These are phyloP conservation scores for Drosophila robusta DNA, from an alignment of 2,888 invertebrate genomes.

Conservation along the genomic window DNA sequence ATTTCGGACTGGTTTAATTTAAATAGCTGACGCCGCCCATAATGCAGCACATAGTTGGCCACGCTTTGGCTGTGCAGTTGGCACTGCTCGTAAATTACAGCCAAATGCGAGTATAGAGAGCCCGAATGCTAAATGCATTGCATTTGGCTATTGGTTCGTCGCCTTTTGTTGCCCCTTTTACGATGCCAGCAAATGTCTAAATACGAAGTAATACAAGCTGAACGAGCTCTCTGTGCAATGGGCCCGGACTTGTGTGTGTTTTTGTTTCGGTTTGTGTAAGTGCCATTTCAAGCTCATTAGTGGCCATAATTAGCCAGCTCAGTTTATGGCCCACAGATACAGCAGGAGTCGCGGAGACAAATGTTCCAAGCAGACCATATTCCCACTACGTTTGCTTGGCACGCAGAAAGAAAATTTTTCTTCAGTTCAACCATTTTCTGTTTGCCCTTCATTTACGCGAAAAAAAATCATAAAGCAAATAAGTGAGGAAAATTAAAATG, in stretches of 20 bases:
- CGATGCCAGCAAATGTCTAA: conserved; percentile 50
- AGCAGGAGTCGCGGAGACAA: conserved; percentile 47
- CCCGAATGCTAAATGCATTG: conserved; percentile 39
- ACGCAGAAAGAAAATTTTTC: neutral
- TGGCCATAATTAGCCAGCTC: conserved; percentile 75
- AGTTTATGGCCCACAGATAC: conserved; percentile 76
- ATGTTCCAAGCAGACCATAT: conserved; percentile 31
- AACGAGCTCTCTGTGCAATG: neutral
- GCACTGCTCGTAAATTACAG: conserved; percentile 47
- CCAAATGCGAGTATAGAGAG: conserved; percentile 9
- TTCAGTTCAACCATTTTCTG: neutral
- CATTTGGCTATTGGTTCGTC: conserved; percentile 44
- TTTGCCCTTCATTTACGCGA: conserved; percentile 2
- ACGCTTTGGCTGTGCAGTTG: conserved; percentile 41
- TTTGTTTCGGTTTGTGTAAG: conserved; percentile 57
- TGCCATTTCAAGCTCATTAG: conserved; percentile 81
- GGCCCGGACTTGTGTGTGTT: conserved; percentile 8
- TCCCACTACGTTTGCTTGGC: conserved; percentile 10
- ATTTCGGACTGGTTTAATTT: conserved; percentile 35
- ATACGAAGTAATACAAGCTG: conserved; percentile 31
- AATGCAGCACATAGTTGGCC: conserved; percentile 26
- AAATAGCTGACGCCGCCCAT: conserved; percentile 39
- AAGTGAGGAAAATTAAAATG: too few species aligned
- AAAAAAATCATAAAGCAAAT: too few species aligned
- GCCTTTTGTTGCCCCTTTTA: conserved; percentile 33